These are phyloP conservation scores for Drosophila multiciliata DNA, from an alignment of 2,888 invertebrate genomes.

Conservation along the genomic window DNA sequence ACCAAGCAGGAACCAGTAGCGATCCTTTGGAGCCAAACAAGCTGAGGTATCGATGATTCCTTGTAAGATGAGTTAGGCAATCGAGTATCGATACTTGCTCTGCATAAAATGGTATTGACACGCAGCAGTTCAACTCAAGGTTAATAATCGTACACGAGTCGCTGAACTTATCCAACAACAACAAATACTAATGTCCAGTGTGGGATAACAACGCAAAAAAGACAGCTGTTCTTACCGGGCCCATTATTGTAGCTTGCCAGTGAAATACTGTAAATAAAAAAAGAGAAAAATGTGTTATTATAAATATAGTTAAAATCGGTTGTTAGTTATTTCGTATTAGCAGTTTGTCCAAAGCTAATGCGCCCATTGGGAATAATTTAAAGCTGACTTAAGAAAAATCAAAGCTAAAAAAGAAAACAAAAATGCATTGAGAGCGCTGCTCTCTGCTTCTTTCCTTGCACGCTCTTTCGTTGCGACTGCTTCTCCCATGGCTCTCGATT, in stretches of 20 bases:
- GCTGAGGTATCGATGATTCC: neutral
- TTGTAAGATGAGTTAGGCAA: neutral
- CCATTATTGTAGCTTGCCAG: slow-evolving; percentile 99
- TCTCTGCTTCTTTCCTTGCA: neutral
- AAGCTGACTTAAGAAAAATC: neutral
- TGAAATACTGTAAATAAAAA: slow-evolving; percentile 95
- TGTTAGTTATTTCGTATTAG: neutral
- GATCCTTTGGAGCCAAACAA: neutral
- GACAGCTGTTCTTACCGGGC: slow-evolving; percentile 88
- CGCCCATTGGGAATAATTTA: neutral
- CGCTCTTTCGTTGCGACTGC: slow-evolving; percentile 1
- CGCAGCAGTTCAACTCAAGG: neutral
- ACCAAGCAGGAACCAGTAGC: neutral
- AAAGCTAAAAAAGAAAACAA: neutral
- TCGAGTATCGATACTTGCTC: neutral
- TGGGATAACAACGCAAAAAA: neutral
- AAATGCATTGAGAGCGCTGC: neutral
- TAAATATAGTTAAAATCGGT: slow-evolving; percentile 7
- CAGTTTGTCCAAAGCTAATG: neutral
- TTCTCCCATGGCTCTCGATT: slow-evolving; percentile 2
- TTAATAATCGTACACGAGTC: neutral
- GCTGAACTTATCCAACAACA: slow-evolving; percentile 7
- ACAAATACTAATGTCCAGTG: slow-evolving; percentile 11
- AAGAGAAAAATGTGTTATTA: slow-evolving; percentile 54
- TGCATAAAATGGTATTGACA: neutral